Conservation (phyloP, 2,888 invertebrate genomes). For the Ditylenchus weischeri region DNA sequence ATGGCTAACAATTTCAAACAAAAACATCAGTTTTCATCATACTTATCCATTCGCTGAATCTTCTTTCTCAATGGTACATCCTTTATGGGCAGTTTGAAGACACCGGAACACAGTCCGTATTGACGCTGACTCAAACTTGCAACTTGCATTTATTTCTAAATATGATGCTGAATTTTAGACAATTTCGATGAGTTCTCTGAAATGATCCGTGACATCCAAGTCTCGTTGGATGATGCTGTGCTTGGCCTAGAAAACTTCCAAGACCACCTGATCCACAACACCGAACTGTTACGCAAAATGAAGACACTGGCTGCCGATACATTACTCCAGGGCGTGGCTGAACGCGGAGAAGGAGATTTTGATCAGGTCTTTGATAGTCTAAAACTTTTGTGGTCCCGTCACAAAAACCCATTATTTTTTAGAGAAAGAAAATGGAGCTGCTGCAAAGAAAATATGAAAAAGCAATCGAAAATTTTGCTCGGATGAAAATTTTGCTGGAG, state of each 20-base stretch:
- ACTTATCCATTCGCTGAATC: no score
- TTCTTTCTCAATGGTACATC: no score
- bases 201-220: constrained; percentile 6
- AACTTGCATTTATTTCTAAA: no score
- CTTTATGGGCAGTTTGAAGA: no score
- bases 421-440: constrained; percentile 13
- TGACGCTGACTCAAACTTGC: no score
- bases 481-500: constrained; percentile 6
- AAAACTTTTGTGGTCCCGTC: neutral
- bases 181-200: neutral
- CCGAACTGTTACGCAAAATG: constrained; percentile 1
- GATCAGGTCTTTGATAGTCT: neutral
- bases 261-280: constrained; percentile 8
- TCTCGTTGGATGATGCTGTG: constrained; percentile 9
- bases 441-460: constrained; percentile 4
- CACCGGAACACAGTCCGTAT: no score
- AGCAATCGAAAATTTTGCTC: constrained; percentile 8
- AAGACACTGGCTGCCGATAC: constrained; percentile 4
- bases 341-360: constrained; percentile 1
- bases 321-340: neutral
- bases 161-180: neutral
- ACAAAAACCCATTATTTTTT: neutral
- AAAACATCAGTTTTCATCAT: no score
- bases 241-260: constrained; percentile 2
- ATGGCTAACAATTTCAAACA: no score